Base-by-base conservation (phyloP, 2,888 invertebrate genomes). In the Noctua comes region DNA sequence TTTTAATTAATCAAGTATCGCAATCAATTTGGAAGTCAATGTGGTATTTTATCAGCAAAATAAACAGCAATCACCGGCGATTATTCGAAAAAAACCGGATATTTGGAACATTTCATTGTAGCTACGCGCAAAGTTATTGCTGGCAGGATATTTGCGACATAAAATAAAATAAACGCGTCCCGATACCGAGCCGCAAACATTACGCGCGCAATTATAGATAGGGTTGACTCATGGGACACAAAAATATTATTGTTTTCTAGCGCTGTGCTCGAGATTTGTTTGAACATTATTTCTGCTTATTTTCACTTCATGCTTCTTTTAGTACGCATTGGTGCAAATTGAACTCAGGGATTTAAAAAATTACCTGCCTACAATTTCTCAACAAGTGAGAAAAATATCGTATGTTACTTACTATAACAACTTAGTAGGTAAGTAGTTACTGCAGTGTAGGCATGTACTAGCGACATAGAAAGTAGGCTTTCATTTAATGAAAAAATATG, bases 151-250 rank as follows among this genome's bases (percentile, higher is more conserved):
- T 82, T 84, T 79, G 88, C 75, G 78, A 81, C 84, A 83, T 82
- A 86, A 87, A 89, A 89, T 87, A 87, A 88, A 88, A 87, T 85
- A 85, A 90, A 90, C 86, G 84, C 77, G 80, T 73, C 59, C 81
- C 85, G 86, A 85, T 88, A 86, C 79, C 73, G 82, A 48, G 76
- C 81, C 84, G 77, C 85, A 88, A 88, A 86, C 84, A 86, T 89
- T 87, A 87, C 83, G 80, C 83, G 82, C 79, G 79, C 82, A 83
- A 88, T 89, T 89, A 79, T 73, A 73, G 70, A 82, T 80, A 89
- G 88, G 89, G 88, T 73, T 88, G 88, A 64, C 80, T 69, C 86
- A 31, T 31, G 59, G 51, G 36, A 69, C 73, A 82, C 80, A 71
- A 70, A 74, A 73, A 76, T 79, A 79, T 80, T 36, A 36, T 59